These are phyloP conservation scores for Melanargia galathea DNA, from an alignment of 2,888 invertebrate genomes.

Conservation along the genomic window DNA sequence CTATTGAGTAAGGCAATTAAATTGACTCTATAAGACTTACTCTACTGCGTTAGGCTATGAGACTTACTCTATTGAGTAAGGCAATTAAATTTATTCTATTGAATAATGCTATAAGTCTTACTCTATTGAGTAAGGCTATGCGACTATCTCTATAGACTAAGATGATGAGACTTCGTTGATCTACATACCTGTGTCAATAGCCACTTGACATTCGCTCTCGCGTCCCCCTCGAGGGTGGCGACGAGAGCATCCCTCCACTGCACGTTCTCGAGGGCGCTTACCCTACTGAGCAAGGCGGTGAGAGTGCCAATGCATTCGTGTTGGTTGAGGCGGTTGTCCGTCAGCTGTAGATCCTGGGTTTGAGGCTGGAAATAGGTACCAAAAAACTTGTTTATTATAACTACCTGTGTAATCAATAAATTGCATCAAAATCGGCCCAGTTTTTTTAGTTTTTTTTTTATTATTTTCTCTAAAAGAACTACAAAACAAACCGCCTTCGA, in stretches of 20 bases:
- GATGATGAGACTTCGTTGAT: no score
- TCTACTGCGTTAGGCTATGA: no score
- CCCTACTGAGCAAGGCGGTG: constrained; percentile 50
- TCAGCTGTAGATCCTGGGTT: constrained; percentile 51
- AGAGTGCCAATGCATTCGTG: constrained; percentile 55
- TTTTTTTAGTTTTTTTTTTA: no score
- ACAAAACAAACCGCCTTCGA: no score
- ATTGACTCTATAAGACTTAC: no score
- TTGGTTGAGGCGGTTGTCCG: constrained; percentile 52
- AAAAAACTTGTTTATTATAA: neutral
- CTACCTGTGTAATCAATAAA: no score
- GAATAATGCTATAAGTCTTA: neutral
- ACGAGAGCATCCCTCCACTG: constrained; percentile 45
- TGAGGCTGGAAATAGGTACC: constrained; percentile 44
- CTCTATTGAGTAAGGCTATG: neutral
- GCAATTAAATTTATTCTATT: no score
- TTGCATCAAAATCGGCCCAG: no score
- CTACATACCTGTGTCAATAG: constrained; percentile 57
- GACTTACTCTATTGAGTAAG: no score
- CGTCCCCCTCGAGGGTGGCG: constrained; percentile 30
- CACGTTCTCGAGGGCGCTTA: constrained; percentile 41
- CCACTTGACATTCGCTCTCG: constrained; percentile 48
- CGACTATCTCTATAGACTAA: no score
- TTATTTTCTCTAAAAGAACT: no score
- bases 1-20: no score